Conservation (phyloP, 2,113 vertebrate species). For the Nibea coibor region DNA sequence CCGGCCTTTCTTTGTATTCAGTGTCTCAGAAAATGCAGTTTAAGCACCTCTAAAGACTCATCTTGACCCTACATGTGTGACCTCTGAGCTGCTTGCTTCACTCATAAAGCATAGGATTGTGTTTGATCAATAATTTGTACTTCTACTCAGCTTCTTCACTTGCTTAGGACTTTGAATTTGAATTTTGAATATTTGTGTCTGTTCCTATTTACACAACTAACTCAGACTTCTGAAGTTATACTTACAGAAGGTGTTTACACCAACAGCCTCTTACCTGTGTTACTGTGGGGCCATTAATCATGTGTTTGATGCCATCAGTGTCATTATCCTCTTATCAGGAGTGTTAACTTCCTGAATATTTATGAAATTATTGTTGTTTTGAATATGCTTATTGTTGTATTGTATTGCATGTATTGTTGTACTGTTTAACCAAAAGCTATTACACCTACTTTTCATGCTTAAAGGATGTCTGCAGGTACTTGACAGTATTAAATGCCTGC, state of each 20-base stretch:
- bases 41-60: background rate
- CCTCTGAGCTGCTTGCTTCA: background rate
- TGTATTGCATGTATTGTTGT: too few species aligned
- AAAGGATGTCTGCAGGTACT: background rate
- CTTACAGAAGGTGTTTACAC: background rate
- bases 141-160: background rate
- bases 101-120: background rate
- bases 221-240: background rate
- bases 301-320: background rate
- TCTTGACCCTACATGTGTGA: background rate
- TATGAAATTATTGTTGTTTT: background rate
- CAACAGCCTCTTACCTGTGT: slow-evolving; percentile 23
- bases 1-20: background rate
- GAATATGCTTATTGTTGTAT: background rate
- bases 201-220: background rate
- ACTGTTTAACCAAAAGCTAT: background rate
- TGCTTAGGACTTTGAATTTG: background rate
- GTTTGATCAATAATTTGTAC: slow-evolving; percentile 1
- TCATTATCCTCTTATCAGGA: background rate
- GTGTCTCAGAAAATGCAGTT: background rate
- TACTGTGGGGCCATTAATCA: background rate
- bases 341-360: background rate
- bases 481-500: background rate
- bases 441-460: background rate
- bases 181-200: slow-evolving; percentile 1